Evolutionary conservation across 2,797 vertebrate species (phyloP), one percentile per base, ranked within the genome.

Genomic region (Brotogeris chrysoptera): DNA sequence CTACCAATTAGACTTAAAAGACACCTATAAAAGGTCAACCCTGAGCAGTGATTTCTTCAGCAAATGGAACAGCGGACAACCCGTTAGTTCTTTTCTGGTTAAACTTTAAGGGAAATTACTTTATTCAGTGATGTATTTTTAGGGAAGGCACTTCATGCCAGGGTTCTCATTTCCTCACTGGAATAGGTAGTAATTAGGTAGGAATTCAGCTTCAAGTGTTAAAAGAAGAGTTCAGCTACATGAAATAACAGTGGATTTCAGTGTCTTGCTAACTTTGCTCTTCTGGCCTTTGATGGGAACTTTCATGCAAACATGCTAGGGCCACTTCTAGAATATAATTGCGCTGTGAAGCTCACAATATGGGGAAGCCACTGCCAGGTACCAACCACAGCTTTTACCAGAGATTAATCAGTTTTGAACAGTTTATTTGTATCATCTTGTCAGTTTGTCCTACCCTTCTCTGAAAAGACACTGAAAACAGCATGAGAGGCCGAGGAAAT

Each of bases 381-480:
- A 38, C 28, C 17, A 44, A 28, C 19, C 3, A 6, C 6, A 34
- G 73, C 27, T 25, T 68, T 25, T 44, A 74, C 11, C 43, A 64
- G 21, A 71, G 55, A 83, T 50, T 5, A 38, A 46, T 9, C 49
- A 20, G 18, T n/a, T 89, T 7, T 12, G 24, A 84, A 52, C 24
- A 49, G 43, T 0, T 32, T 14, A 78, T 43, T 50, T 0, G 0
- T 21, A 44, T 18, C 1, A 86, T 6, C 74, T 43, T 41, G 25
- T 28, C 85, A 53, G 32, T 57, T 16, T 60, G 30, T 10, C 19
- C 34, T 44, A 32, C 4, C 6, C 5, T 21, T 39, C 38, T 24
- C 77, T 76, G 24, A 80, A 36, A 73, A 41, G 38, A 20, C 36
- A 78, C 0, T 13, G 17, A 32, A 68, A 64, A 68, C 13, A 65